Evolutionary conservation across 1,140 invertebrate genomes (phyloP).

Genomic region (Bradysia coprophila): DNA sequence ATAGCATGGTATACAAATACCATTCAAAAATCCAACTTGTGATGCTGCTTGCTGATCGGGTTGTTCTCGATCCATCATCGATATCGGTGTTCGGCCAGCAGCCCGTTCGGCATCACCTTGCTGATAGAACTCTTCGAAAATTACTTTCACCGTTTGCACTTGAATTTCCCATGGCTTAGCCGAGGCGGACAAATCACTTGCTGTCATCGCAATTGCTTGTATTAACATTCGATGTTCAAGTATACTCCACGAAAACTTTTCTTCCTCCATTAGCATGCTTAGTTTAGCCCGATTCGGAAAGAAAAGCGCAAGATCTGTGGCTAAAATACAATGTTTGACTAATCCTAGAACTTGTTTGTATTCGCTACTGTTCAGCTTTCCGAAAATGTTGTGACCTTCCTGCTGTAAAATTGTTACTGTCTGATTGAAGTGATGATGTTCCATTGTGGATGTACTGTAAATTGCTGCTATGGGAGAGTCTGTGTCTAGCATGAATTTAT

Average conservation of each 20-base stretch:
- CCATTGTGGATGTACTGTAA: conserved; percentile 68
- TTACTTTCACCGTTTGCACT: conserved; percentile 57
- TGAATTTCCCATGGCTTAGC: conserved; percentile 74
- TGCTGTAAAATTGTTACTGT: conserved; percentile 69
- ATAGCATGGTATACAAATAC: conserved; percentile 70
- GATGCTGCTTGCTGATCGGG: conserved; percentile 50
- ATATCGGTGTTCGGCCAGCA: conserved; percentile 46
- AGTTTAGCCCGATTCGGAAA: conserved; percentile 55
- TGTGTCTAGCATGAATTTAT: conserved; percentile 68
- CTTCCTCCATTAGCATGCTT: conserved; percentile 31
- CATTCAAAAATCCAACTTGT: conserved; percentile 57
- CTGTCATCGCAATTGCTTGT: conserved; percentile 62
- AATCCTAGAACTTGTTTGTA: conserved; percentile 58
- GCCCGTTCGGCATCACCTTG: conserved; percentile 57
- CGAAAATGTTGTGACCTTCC: conserved; percentile 68
- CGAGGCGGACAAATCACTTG: conserved; percentile 63
- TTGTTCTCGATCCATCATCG: conserved; percentile 68
- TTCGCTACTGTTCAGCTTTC: conserved; percentile 46
- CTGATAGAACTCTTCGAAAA: conserved; percentile 75
- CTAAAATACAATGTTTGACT: conserved; percentile 65
- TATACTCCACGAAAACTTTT: conserved; percentile 39
- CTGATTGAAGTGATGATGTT: conserved; percentile 78
- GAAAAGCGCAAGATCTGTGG: conserved; percentile 65
- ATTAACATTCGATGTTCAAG: conserved; percentile 40
- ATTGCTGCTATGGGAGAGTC: conserved; percentile 61